phyloP scores from a whole-genome alignment of 2,113 vertebrate species.

The Gobio gobio region DNA sequence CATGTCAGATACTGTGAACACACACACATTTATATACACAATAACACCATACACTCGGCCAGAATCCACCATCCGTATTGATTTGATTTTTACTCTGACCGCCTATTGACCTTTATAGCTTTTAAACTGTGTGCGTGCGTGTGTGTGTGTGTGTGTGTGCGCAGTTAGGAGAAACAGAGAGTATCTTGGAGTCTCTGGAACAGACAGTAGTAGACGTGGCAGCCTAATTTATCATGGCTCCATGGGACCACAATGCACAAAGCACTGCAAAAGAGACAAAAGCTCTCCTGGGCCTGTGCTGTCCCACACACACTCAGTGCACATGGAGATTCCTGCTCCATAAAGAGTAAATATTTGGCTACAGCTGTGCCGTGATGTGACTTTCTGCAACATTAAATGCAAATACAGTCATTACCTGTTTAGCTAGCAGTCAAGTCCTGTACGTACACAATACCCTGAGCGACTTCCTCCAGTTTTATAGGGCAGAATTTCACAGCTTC shows the following conservation, averaged over 20 bases:
- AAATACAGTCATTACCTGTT: slow-evolving; percentile 16
- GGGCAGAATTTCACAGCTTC: background rate
- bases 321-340: background rate
- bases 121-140: slow-evolving; percentile 19
- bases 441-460: background rate
- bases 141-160: slow-evolving; percentile 37
- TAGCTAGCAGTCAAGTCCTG: background rate
- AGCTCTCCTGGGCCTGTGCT: slow-evolving; percentile 39
- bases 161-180: background rate
- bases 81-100: slow-evolving; percentile 40
- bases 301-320: slow-evolving; percentile 16
- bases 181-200: slow-evolving; percentile 34
- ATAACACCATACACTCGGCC: background rate
- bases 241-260: slow-evolving; percentile 23
- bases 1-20: background rate
- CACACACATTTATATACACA: slow-evolving; percentile 15
- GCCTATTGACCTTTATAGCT: slow-evolving; percentile 31
- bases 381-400: slow-evolving; percentile 12
- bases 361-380: background rate
- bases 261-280: slow-evolving; percentile 43
- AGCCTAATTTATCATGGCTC: slow-evolving; percentile 47
- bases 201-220: slow-evolving; percentile 38
- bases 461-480: background rate
- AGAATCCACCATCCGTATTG: slow-evolving; percentile 33
- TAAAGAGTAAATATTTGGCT: slow-evolving; percentile 27